Percentiles rank a stretch among this genome's conserved stretches.
phyloP scores from a whole-genome alignment of 2,797 vertebrate genomes.

The Thalassophryne amazonica region DNA sequence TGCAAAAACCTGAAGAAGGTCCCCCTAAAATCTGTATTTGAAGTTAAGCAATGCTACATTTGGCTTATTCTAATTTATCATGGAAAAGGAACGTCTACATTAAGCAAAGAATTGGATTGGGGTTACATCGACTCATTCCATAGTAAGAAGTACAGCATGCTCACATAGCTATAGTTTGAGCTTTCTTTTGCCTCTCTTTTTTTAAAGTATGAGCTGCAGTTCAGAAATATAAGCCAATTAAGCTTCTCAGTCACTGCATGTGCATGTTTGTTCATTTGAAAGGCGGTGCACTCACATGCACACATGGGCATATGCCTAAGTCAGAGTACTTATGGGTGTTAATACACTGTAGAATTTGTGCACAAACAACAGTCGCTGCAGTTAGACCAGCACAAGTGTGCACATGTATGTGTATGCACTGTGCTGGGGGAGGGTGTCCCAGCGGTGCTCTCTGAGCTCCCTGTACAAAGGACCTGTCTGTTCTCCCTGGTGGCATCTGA shows the following conservation, averaged over 20 bases:
- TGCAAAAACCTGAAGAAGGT: too few species aligned
- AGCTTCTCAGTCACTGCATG: neutral
- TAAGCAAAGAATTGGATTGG: too few species aligned
- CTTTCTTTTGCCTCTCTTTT: neutral
- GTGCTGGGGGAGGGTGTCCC: constrained; percentile 84
- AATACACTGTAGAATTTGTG: constrained; percentile 20
- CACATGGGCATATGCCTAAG: neutral
- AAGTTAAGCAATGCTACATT: too few species aligned
- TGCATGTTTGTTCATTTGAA: neutral
- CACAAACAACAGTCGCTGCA: constrained; percentile 18
- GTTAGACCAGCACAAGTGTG: constrained; percentile 22
- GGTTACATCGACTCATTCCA: too few species aligned
- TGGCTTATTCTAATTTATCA: too few species aligned
- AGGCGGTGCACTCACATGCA: neutral
- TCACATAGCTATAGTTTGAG: too few species aligned
- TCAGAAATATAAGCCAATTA: constrained; percentile 29
- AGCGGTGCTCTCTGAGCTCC: constrained; percentile 55
- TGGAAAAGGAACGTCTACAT: too few species aligned
- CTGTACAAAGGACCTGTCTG: constrained; percentile 69
- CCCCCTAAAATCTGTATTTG: too few species aligned
- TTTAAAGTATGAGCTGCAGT: neutral
- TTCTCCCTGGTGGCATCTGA: constrained; percentile 77
- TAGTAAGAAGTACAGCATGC: too few species aligned
- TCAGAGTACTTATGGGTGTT: constrained; percentile 1
- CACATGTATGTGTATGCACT: constrained; percentile 17